Evolutionary conservation across 2,797 vertebrate genomes (phyloP).

Genomic region (Lycodopsis pacificus): DNA sequence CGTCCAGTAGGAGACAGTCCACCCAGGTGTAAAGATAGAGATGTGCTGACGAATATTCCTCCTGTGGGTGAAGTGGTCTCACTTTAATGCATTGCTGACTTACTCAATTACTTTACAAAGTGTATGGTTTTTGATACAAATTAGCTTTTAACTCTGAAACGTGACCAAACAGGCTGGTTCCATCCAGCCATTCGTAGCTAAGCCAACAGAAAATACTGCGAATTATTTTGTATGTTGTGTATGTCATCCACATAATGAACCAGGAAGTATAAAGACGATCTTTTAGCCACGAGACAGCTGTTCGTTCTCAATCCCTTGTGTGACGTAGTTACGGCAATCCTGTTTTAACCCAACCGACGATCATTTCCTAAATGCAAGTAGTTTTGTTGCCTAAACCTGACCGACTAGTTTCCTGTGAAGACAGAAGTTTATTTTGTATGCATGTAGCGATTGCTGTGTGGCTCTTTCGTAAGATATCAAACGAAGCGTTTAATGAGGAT

Average conservation of each 20-base stretch:
- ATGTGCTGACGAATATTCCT: not conserved
- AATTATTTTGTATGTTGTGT: not conserved
- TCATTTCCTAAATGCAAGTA: too few relatives aligned
- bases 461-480: not conserved
- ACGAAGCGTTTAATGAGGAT: not conserved
- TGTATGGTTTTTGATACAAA: not conserved
- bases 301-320: too few relatives aligned
- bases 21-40: constrained; percentile 10
- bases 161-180: not conserved
- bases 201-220: not conserved
- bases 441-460: not conserved
- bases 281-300: too few relatives aligned
- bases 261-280: not conserved
- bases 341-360: too few relatives aligned
- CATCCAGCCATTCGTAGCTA: not conserved
- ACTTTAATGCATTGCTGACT: not conserved
- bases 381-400: too few relatives aligned
- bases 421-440: too few relatives aligned
- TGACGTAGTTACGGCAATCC: too few relatives aligned
- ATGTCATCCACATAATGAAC: not conserved
- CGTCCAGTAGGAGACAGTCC: constrained; percentile 14
- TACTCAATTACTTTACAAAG: not conserved
- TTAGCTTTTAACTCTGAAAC: not conserved
- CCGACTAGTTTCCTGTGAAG: too few relatives aligned
- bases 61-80: not conserved